These are phyloP conservation scores for Aptenodytes patagonicus DNA, from an alignment of 2,113 vertebrate genomes.

Conservation along the genomic window DNA sequence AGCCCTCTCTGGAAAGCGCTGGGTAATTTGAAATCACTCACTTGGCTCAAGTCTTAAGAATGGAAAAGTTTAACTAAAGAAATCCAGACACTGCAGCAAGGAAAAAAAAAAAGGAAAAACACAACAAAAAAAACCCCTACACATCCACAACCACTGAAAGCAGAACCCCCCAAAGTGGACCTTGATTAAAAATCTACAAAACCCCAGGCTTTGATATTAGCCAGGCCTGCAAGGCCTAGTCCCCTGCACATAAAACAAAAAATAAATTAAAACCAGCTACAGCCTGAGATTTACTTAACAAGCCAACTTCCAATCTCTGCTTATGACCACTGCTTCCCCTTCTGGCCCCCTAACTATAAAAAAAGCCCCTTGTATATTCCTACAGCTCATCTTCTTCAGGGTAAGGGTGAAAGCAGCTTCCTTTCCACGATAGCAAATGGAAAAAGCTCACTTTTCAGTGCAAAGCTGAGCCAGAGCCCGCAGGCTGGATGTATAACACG, in stretches of 20 bases:
- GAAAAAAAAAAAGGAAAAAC: not conserved
- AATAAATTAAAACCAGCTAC: constrained; percentile 61
- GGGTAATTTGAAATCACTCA: constrained; percentile 26
- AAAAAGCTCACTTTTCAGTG: not conserved
- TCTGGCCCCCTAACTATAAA: constrained; percentile 27
- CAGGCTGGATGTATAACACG: not conserved
- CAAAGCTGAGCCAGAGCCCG: not conserved
- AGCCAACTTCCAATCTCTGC: constrained; percentile 18
- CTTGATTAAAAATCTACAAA: constrained; percentile 64
- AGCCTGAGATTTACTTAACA: constrained; percentile 56
- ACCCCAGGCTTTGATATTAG: constrained; percentile 57
- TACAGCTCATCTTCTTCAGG: constrained; percentile 49
- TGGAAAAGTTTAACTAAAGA: constrained; percentile 62
- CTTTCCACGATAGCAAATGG: constrained; percentile 11
- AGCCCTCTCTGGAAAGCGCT: constrained; percentile 32
- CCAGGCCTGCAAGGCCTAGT: constrained; percentile 33
- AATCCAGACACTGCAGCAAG: constrained; percentile 43
- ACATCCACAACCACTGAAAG: not conserved
- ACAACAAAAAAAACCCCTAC: not conserved
- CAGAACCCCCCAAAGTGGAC: constrained; percentile 59
- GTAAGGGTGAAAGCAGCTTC: constrained; percentile 19
- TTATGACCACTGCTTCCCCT: constrained; percentile 57
- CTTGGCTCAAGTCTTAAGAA: constrained; percentile 40
- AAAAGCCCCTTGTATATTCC: constrained; percentile 8
- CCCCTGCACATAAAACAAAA: constrained; percentile 64